These are phyloP conservation scores for Anas platyrhynchos DNA, from an alignment of 2,113 vertebrate genomes.

Conservation along the genomic window DNA sequence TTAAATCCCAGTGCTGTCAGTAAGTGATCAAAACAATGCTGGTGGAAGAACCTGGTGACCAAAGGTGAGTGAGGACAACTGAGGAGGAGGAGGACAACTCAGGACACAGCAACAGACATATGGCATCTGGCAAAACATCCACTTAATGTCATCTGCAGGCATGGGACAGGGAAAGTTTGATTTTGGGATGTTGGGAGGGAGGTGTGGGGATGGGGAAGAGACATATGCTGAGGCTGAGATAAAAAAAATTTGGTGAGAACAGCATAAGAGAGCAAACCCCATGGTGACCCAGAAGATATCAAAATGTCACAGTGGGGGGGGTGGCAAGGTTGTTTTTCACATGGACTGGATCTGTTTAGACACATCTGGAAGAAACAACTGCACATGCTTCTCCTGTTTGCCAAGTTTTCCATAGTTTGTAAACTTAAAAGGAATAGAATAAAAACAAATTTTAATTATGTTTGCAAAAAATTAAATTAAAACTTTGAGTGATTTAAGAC, in stretches of 20 bases:
- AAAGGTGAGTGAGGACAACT: neutral
- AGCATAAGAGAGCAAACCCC: neutral
- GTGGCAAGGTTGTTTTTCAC: neutral
- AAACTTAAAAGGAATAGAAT: neutral
- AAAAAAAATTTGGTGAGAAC: neutral
- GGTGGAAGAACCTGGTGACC: neutral
- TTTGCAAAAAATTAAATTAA: neutral
- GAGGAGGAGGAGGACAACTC: neutral
- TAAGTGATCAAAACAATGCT: neutral
- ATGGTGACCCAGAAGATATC: neutral
- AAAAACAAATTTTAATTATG: neutral
- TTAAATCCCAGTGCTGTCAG: neutral
- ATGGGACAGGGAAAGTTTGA: neutral
- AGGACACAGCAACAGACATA: neutral
- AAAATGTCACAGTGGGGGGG: neutral
- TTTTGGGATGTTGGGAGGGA: neutral
- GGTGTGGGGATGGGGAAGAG: neutral
- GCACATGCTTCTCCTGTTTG: neutral
- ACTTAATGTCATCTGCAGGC: neutral
- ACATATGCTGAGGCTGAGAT: neutral
- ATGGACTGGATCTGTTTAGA: neutral
- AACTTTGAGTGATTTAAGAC: neutral
- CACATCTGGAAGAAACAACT: neutral
- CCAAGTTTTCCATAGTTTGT: neutral
- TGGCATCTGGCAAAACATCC: neutral